These are phyloP conservation scores for Sthenelais limicola DNA, from an alignment of 2,888 invertebrate species.

Conservation along the genomic window DNA sequence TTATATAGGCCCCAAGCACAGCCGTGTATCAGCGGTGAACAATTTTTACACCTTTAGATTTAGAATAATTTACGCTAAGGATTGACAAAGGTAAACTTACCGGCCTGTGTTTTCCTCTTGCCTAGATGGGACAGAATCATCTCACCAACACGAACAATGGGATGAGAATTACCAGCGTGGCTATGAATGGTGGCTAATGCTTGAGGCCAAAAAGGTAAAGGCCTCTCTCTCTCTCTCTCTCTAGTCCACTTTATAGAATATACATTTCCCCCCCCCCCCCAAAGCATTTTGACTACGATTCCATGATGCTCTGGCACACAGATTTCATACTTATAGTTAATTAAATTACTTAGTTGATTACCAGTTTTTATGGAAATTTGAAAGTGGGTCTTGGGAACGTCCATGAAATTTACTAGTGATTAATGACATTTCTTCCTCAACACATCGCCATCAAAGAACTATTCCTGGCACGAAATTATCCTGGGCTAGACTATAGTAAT, in stretches of 20 bases:
- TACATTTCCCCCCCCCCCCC: neutral
- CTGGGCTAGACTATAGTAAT: too few relatives aligned
- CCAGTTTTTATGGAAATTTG: too few relatives aligned
- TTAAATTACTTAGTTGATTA: neutral
- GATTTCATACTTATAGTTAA: neutral
- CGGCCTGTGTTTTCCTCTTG: neutral
- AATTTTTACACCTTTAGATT: neutral
- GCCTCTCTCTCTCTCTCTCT: too few relatives aligned
- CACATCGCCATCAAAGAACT: too few relatives aligned
- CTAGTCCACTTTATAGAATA: too few relatives aligned
- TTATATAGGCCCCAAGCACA: neutral
- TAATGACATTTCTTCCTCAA: too few relatives aligned
- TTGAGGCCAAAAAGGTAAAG: slow-evolving; percentile 58
- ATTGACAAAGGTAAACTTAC: neutral
- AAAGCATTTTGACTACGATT: neutral
- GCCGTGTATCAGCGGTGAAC: neutral
- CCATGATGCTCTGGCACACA: too few relatives aligned
- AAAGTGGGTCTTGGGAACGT: too few relatives aligned
- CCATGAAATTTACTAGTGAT: too few relatives aligned
- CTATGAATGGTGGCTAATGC: slow-evolving; percentile 67
- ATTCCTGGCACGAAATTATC: too few relatives aligned
- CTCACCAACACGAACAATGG: slow-evolving; percentile 59
- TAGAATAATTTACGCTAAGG: neutral
- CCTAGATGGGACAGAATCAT: slow-evolving; percentile 64
- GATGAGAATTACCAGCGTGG: slow-evolving; percentile 59